These are phyloP conservation scores for Atethmia centrago DNA, from an alignment of 2,888 invertebrate genomes.

Conservation along the genomic window DNA sequence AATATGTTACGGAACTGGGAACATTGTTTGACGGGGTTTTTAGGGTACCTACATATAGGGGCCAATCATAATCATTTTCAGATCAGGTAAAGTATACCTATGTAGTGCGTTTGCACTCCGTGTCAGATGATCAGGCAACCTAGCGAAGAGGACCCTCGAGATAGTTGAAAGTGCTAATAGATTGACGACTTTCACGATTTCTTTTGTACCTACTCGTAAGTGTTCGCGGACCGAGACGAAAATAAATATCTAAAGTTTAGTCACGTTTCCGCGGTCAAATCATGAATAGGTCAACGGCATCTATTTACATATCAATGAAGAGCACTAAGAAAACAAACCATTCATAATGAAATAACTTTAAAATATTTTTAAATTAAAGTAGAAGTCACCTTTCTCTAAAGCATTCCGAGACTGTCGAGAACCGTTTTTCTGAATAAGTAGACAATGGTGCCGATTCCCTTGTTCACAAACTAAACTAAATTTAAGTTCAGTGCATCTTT, in stretches of 20 bases:
- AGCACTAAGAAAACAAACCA: constrained; percentile 17
- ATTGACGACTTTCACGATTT: constrained; percentile 10
- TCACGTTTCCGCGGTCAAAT: constrained; percentile 36
- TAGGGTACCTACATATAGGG: neutral
- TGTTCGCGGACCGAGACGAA: neutral
- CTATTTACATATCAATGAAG: constrained; percentile 28
- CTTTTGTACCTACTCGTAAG: neutral
- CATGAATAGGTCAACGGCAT: constrained; percentile 47
- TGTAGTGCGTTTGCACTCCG: too few species aligned
- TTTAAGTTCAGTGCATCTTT: too few species aligned
- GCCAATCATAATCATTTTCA: neutral
- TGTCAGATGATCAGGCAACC: neutral
- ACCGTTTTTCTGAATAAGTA: neutral
- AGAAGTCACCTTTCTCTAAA: neutral
- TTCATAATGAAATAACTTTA: neutral
- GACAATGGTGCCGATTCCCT: too few species aligned
- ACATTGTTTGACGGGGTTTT: neutral
- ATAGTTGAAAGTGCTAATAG: constrained; percentile 13
- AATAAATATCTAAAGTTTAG: constrained; percentile 23
- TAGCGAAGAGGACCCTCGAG: neutral
- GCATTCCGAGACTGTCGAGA: neutral
- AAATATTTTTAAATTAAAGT: neutral
- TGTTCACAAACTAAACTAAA: too few species aligned
- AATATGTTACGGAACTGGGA: neutral
- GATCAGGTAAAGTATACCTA: neutral